Base-by-base conservation (phyloP, 2,797 vertebrate genomes). In the Sebastes diaconus region DNA sequence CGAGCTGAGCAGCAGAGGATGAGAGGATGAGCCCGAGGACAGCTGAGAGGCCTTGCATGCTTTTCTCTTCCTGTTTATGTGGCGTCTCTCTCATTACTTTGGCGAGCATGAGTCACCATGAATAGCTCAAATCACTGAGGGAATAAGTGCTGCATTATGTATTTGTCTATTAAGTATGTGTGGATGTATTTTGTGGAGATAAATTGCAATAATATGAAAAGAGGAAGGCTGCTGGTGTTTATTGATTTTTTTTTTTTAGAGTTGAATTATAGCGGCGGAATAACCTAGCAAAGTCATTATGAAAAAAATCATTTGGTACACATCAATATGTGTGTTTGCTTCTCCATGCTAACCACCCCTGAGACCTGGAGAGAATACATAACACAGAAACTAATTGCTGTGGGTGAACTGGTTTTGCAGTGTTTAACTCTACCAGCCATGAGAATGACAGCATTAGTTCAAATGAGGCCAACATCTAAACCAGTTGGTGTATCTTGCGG, bases 31-130 rank as follows among this genome's bases (percentile, higher is more conserved):
- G 73, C 63, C 80, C 2, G 65, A 61, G 66, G 77, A 78, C 1
- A 13, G 42, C 20, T 42, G 61, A 72, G 69, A 78, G 72, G 61
- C 55, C 75, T 8, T 8, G 58, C 71, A 34, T 1, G 69, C 69
- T 79, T 73, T 75, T 73, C 80, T 82, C 72, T 57, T 82, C 65
- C 71, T 69, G 73, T 88, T 89, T 75, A 73, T 39, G 80, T 58
- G 73, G 70, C 24, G 4, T 82, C 81, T 87, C 61, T 30, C 42
- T 86, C 67, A 81, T 89, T 77, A 84, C 64, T 57, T 64, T 54
- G 52, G 69, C 16, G 6, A 57, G 73, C 81, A 75, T 90, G 89
- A 92, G 70, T 92, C 90, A 89, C 79, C 63, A 7, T 50, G 76
- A 80, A 76, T 24, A 55, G 69, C 58, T 59, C 24, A 8, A 58